phyloP scores from a whole-genome alignment of 2,797 vertebrate genomes.

The Valencia hispanica region DNA sequence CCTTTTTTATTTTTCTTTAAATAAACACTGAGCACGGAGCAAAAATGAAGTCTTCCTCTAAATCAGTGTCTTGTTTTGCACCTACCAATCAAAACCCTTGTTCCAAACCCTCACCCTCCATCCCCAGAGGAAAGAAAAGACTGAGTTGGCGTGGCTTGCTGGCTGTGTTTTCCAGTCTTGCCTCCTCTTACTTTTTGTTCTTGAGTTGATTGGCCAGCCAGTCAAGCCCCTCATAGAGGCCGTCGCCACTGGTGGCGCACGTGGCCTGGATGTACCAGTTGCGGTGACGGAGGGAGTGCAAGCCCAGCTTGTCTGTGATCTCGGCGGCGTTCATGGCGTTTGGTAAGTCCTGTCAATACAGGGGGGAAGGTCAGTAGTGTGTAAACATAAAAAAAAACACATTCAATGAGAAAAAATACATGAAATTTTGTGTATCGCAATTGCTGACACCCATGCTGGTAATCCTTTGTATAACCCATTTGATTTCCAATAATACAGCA shows the following conservation, averaged over 20 bases:
- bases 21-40: conserved; percentile 57
- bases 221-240: conserved; percentile 96
- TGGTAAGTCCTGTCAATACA: conserved; percentile 87
- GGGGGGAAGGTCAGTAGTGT: conserved; percentile 17
- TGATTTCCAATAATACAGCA: not conserved
- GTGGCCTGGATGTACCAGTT: conserved; percentile 99
- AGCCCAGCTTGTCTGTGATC: conserved; percentile 96
- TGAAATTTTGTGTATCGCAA: not conserved
- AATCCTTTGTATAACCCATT: not conserved
- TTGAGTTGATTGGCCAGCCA: conserved; percentile 99
- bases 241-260: conserved; percentile 95
- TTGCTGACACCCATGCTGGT: not conserved
- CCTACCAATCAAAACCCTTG: conserved; percentile 43
- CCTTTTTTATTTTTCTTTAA: conserved; percentile 47
- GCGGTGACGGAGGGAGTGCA: conserved; percentile 94
- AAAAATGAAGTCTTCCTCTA: conserved; percentile 43
- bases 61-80: conserved; percentile 42
- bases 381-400: not conserved
- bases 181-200: conserved; percentile 91
- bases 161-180: conserved; percentile 15
- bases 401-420: not conserved
- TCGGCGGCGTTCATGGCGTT: conserved; percentile 98
- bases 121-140: conserved; percentile 49
- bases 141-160: conserved; percentile 33
- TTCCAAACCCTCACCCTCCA: conserved; percentile 19